phyloP scores from a whole-genome alignment of 2,888 invertebrate species.

The Drosophila eohydei region DNA sequence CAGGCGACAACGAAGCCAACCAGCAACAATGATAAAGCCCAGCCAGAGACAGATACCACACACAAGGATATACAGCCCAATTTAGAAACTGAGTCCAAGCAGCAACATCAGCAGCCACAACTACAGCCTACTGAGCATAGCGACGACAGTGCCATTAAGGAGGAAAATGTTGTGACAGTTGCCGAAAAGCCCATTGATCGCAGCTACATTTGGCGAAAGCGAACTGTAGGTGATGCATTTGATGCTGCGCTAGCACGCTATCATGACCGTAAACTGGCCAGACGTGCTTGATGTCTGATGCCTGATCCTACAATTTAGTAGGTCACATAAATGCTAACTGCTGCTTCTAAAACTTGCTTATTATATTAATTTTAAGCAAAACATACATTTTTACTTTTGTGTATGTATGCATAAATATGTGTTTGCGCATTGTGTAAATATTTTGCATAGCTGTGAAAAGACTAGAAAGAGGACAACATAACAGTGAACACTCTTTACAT shows the following conservation, averaged over 20 bases:
- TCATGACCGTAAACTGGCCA: conserved; percentile 89
- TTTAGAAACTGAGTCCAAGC: not conserved
- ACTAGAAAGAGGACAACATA: conserved; percentile 39
- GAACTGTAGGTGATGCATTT: conserved; percentile 92
- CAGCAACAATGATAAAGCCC: not conserved
- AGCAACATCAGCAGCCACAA: conserved; percentile 23
- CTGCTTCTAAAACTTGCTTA: conserved; percentile 12
- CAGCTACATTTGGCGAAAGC: conserved; percentile 90
- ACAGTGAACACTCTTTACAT: not conserved
- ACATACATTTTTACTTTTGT: conserved; percentile 9
- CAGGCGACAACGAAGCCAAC: not conserved
- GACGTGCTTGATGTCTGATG: conserved; percentile 28
- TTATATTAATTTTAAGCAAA: conserved; percentile 49
- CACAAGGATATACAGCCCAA: conserved; percentile 12
- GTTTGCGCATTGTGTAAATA: conserved; percentile 38
- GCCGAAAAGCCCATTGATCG: conserved; percentile 52
- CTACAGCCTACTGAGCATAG: not conserved
- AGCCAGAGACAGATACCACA: not conserved
- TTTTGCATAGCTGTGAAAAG: conserved; percentile 44
- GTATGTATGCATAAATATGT: conserved; percentile 22
- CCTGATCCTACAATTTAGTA: conserved; percentile 13
- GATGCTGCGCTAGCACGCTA: conserved; percentile 91
- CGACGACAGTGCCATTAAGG: not conserved
- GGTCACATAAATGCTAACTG: not conserved
- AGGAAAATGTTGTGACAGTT: conserved; percentile 12